Percentiles rank a stretch among this genome's conserved stretches.
phyloP scores from a whole-genome alignment of 2,888 invertebrate species.

The Drosophila mercatorum region DNA sequence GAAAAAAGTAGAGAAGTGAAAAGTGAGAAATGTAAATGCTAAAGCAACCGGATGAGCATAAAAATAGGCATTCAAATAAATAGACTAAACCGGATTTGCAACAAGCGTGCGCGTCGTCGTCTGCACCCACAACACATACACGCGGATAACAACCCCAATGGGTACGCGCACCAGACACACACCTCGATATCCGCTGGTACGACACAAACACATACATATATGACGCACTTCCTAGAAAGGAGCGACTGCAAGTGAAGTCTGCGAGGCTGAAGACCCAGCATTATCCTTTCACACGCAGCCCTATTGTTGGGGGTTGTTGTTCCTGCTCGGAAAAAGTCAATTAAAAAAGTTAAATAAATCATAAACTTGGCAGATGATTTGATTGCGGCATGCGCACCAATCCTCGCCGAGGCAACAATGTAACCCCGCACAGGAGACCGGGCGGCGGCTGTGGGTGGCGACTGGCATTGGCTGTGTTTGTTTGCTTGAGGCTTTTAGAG shows the following conservation, averaged over 20 bases:
- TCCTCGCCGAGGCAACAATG: constrained; percentile 62
- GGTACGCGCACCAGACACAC: constrained; percentile 3
- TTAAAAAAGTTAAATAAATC: constrained; percentile 85
- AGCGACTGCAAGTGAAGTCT: constrained; percentile 70
- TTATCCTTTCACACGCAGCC: constrained; percentile 82
- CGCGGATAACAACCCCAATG: constrained; percentile 31
- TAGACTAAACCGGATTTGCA: constrained; percentile 75
- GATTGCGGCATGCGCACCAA: constrained; percentile 81
- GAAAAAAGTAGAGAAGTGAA: constrained; percentile 8
- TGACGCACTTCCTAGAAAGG: constrained; percentile 66
- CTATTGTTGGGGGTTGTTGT: constrained; percentile 30
- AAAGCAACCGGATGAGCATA: constrained; percentile 70
- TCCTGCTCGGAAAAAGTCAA: constrained; percentile 83
- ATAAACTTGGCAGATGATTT: constrained; percentile 83
- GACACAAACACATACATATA: constrained; percentile 22
- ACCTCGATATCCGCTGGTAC: constrained; percentile 4
- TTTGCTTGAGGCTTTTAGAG: constrained; percentile 65
- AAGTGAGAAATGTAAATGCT: constrained; percentile 47
- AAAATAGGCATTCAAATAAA: constrained; percentile 77
- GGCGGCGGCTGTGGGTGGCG: background rate
- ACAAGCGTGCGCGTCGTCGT: constrained; percentile 43
- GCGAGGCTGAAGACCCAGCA: constrained; percentile 64
- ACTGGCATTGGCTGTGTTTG: constrained; percentile 53
- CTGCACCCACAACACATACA: constrained; percentile 35
- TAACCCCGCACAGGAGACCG: constrained; percentile 9